Percentiles rank a stretch among this genome's conserved stretches.
Evolutionary conservation across 2,113 vertebrate species (phyloP).

Genomic region (Corythornis vintsioides): DNA sequence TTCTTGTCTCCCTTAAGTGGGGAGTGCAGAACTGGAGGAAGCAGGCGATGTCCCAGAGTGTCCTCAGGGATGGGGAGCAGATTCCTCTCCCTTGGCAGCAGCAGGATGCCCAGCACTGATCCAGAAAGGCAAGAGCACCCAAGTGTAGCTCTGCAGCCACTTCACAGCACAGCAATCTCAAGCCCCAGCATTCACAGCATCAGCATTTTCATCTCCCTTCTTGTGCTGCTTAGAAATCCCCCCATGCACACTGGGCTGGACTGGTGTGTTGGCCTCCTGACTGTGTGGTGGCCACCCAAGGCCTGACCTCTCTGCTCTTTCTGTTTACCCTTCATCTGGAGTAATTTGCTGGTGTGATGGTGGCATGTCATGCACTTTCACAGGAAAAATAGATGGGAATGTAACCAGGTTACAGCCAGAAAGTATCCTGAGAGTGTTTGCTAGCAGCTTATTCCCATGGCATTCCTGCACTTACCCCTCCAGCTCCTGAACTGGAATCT

Average conservation of each 20-base stretch:
- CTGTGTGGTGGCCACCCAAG: fast-evolving
- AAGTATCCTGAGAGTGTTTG: neutral
- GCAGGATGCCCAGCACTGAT: neutral
- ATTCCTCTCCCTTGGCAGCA: neutral
- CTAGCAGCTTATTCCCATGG: conserved; percentile 3
- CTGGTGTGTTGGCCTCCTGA: neutral
- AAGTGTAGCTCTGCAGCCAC: neutral
- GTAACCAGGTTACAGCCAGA: neutral
- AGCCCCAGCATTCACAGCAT: neutral
- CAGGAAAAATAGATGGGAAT: neutral
- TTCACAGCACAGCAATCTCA: neutral
- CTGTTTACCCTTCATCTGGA: neutral
- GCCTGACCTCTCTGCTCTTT: neutral
- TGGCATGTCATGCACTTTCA: fast-evolving
- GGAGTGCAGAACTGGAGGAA: neutral
- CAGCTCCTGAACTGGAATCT: neutral
- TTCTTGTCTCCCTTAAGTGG: neutral
- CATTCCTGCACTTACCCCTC: neutral
- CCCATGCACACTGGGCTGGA: neutral
- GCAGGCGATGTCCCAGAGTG: fast-evolving
- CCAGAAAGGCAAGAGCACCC: neutral
- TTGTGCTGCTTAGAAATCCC: neutral
- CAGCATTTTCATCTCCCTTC: neutral
- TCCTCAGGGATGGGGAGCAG: neutral
- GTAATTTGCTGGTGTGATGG: neutral